Evolutionary conservation across 2,113 vertebrate species (phyloP), one percentile per base, ranked within the genome.

Genomic region (Acanthochromis polyacanthus): DNA sequence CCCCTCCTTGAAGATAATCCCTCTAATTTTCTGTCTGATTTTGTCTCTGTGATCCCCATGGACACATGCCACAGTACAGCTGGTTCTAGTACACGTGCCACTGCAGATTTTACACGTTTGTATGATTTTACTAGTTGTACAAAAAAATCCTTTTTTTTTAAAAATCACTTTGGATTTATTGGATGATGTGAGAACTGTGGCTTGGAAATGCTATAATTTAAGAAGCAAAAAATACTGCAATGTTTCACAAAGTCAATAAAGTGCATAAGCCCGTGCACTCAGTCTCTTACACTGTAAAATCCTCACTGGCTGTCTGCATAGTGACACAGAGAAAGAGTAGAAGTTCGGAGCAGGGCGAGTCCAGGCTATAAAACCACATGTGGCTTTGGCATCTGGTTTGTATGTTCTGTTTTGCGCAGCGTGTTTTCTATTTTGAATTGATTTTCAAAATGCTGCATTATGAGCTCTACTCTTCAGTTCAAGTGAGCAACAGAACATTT

Each of bases 1-100:
- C 40, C 17, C 12, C 30, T 71, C 53, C 50, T 51, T 23, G 57
- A 38, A 65, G 48, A 82, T 81, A 86, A 84, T 85, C 87, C 74
- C 65, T 69, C 68, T 76, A 58, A 73, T 82, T 81, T 83, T 68
- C 57, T 74, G 59, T 70, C 59, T 66, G 55, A 58, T 83, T 81
- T 25, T 80, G 59, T 62, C 65, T 71, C 52, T 68, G 38, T 53
- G 59, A 43, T 76, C 67, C 55, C 36, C 7, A 4, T 69, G 43
- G 40, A 59, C 74, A 79, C 70, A 56, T 56, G 36, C 60, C 53
- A 68, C 77, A 67, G 53, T 22, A 20, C 53, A 51, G 72, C 61
- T 46, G 20, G 46, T 78, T 32, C 70, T 28, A n/a, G 57, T 50
- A 36, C 74, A 72, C 17, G 14, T 53, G 64, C 38, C 75, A n/a